These are phyloP conservation scores for Pseudococcus longispinus DNA, from an alignment of 2,888 invertebrate genomes.

Conservation along the genomic window DNA sequence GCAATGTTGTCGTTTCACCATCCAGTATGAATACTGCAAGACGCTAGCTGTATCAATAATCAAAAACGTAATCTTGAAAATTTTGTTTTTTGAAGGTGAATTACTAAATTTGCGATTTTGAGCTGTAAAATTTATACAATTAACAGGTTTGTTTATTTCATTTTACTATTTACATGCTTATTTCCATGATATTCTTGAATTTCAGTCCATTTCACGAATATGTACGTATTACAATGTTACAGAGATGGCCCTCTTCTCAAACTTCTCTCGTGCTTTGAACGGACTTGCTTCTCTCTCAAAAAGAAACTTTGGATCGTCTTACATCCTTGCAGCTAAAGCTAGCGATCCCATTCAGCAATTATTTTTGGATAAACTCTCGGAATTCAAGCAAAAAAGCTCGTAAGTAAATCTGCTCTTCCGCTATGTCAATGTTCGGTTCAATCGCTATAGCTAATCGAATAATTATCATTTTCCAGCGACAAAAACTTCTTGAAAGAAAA, in stretches of 20 bases:
- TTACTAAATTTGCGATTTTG: neutral
- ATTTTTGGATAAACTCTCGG: constrained; percentile 89
- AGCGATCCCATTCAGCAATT: constrained; percentile 92
- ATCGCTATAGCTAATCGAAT: neutral
- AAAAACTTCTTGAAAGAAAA: constrained; percentile 79
- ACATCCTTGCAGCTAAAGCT: constrained; percentile 73
- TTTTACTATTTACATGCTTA: neutral
- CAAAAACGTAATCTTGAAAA: neutral
- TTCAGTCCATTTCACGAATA: neutral
- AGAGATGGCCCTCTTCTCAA: constrained; percentile 17
- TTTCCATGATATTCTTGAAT: neutral
- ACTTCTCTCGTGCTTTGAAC: neutral
- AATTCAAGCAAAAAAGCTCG: constrained; percentile 71
- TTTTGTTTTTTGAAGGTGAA: neutral
- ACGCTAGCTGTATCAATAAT: neutral
- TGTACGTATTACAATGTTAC: neutral
- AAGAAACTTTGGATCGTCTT: constrained; percentile 77
- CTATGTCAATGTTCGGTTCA: neutral
- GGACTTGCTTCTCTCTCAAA: neutral
- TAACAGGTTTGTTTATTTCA: neutral
- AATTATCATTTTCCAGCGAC: constrained; percentile 9
- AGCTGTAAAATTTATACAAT: neutral
- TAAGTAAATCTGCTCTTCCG: neutral
- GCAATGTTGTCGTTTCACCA: neutral
- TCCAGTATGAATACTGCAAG: neutral